Evolutionary conservation across 2,888 invertebrate genomes (phyloP), one percentile per base, ranked within the genome.

Genomic region (Anagyrus pseudococci): DNA sequence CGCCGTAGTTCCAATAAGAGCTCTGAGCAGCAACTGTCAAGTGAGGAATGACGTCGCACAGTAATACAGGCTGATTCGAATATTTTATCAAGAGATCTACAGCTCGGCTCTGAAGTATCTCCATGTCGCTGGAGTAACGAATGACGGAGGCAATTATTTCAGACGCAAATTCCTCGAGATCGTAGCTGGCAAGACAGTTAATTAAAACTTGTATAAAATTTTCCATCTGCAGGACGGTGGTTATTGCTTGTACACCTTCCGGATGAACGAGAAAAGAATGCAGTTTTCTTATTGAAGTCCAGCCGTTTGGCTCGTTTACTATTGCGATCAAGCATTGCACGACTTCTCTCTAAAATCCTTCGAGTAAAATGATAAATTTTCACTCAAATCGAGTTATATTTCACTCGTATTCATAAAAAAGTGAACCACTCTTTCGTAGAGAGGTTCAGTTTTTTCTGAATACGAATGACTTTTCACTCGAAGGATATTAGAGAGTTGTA

Each of bases 1-100:
- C 91, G 59, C 92, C 90, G 65, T 91, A 91, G 6, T 87, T 84
- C 67, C 93, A 86, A 53, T 88, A 84, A 4, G 82, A 83, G 0
- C 85, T 79, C 62, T 87, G 87, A 68, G 91, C 89, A 0, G 91
- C 82, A 0, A 92, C 90, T 68, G 88, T 88, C 47, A 94, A 81
- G 80, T 91, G 93, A 0, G 89, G 85, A 49, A 87, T 84, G 43
- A 92, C 85, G 75, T 93, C 93, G 72, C 75, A 70, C 7, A 80
- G 60, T 15, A n/a, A n/a, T n/a, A 75, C 67, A 3, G 73, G 68
- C 13, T 77, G 77, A 44, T 55, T 71, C 25, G 83, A 70, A 2
- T 76, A 72, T 54, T 80, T 79, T 19, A 81, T 78, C 33, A n/a
- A n/a, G n/a, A 80, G 70, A 22, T 74, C 64, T 1, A 69, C 67